Percentiles rank a stretch among this genome's conserved stretches.
These are phyloP conservation scores for Mormoops blainvillei DNA, from an alignment of 2,113 vertebrate genomes.

Conservation along the genomic window DNA sequence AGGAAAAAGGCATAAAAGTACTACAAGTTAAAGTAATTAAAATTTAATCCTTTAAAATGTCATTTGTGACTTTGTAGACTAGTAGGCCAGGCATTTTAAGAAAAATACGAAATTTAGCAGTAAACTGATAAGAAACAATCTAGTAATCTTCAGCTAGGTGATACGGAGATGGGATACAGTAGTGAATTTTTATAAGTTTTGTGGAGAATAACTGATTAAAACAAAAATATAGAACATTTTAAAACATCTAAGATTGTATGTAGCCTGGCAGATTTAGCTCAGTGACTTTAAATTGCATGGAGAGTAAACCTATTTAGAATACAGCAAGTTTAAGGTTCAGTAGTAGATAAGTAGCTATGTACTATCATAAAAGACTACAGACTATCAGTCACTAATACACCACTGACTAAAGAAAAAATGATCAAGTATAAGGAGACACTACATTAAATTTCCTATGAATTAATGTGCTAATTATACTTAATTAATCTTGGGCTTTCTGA, in stretches of 20 bases:
- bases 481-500: neutral
- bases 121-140: neutral
- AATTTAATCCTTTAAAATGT: neutral
- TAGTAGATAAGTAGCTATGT: neutral
- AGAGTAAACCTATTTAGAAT: neutral
- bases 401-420: neutral
- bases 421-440: neutral
- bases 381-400: neutral
- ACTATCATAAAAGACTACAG: neutral
- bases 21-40: neutral
- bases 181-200: neutral
- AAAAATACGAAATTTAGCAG: neutral
- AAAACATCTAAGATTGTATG: neutral
- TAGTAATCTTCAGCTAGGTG: neutral
- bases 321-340: conserved; percentile 2
- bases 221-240: conserved; percentile 3
- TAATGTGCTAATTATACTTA: conserved; percentile 20
- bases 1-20: neutral
- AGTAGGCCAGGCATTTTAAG: neutral
- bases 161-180: neutral
- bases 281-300: neutral
- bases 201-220: neutral
- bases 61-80: neutral
- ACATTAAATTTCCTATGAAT: neutral
- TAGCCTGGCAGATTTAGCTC: neutral